Evolutionary conservation across 2,888 invertebrate species (phyloP).

Genomic region (Blera fallax): DNA sequence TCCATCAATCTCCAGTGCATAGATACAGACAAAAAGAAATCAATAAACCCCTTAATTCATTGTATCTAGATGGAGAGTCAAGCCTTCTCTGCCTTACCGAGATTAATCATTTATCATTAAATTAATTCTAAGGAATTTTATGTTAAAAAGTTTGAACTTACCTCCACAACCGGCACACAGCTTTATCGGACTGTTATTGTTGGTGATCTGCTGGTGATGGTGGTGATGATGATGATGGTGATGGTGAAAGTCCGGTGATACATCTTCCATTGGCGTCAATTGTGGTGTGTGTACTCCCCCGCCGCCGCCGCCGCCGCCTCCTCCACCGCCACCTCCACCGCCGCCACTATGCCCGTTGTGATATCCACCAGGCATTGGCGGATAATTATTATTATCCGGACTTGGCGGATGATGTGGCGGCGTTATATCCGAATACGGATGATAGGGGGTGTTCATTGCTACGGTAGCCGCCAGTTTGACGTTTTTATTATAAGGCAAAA

Average conservation of each 20-base stretch:
- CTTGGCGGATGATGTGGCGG: conserved; percentile 88
- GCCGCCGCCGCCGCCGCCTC: conserved; percentile 63
- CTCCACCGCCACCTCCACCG: conserved; percentile 77
- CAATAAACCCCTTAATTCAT: too few relatives aligned
- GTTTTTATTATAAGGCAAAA: conserved; percentile 78
- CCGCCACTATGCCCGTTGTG: conserved; percentile 81
- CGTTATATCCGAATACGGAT: conserved; percentile 91
- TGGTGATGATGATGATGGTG: conserved; percentile 76
- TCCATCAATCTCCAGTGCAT: too few relatives aligned
- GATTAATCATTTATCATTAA: too few relatives aligned
- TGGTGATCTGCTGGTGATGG: conserved; percentile 79
- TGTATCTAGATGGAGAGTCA: too few relatives aligned
- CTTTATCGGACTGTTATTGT: conserved; percentile 84
- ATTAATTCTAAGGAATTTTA: not conserved
- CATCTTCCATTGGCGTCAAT: conserved; percentile 80
- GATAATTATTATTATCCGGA: conserved; percentile 88
- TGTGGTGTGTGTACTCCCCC: conserved; percentile 78
- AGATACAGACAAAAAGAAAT: too few relatives aligned
- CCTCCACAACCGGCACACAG: conserved; percentile 96
- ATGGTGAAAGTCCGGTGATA: conserved; percentile 78
- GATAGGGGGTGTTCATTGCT: conserved; percentile 96
- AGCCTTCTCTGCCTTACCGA: too few relatives aligned
- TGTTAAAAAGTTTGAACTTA: conserved; percentile 72
- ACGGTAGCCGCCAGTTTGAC: conserved; percentile 94
- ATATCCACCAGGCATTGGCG: conserved; percentile 82